Evolutionary conservation across 2,113 vertebrate species (phyloP).

Genomic region (Cololabis saira): DNA sequence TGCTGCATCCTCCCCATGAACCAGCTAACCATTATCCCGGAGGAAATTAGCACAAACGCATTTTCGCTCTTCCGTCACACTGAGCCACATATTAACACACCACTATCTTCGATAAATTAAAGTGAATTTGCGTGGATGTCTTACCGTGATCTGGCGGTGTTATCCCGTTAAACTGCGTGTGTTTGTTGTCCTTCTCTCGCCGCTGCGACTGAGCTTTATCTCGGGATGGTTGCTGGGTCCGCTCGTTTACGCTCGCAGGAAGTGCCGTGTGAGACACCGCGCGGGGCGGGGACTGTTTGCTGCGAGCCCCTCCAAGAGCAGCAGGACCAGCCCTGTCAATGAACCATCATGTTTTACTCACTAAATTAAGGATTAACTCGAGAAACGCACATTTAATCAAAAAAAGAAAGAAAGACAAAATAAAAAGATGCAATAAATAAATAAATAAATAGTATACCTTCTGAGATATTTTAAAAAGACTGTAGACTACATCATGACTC

Average conservation of each 20-base stretch:
- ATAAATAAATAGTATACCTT: too few species aligned
- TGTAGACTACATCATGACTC: too few species aligned
- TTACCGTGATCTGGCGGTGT: constrained; percentile 19
- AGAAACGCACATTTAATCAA: too few species aligned
- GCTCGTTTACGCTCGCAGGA: constrained; percentile 30
- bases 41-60: background rate
- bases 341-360: too few species aligned
- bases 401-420: too few species aligned
- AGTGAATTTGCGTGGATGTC: background rate
- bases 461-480: too few species aligned
- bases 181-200: constrained; percentile 5
- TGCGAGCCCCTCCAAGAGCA: too few species aligned
- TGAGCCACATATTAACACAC: background rate
- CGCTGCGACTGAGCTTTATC: background rate
- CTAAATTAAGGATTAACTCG: too few species aligned
- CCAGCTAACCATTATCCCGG: too few species aligned
- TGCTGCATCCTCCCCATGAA: constrained; percentile 1
- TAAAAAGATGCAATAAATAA: too few species aligned
- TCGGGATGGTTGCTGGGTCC: constrained; percentile 15
- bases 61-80: background rate
- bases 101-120: background rate
- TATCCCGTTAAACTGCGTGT: background rate
- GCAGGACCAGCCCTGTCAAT: too few species aligned
- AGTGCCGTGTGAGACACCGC: background rate
- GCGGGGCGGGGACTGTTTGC: background rate